A percentile compares a stretch with the other conserved stretches of the same genome.
Conservation (phyloP, 2,113 vertebrate species). For the Antennarius striatus region DNA sequence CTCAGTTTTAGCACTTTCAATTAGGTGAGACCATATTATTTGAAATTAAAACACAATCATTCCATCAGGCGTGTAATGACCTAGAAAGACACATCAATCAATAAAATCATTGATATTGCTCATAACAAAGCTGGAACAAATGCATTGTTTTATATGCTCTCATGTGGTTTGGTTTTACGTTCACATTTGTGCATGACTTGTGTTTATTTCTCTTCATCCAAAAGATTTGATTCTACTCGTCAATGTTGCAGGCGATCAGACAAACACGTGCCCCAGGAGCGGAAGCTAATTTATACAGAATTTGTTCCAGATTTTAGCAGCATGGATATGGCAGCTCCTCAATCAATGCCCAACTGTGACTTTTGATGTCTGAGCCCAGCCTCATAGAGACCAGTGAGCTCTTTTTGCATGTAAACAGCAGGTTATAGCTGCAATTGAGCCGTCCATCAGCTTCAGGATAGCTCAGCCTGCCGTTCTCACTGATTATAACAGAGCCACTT, state of each 20-base stretch:
- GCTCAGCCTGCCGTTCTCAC: slow-evolving; percentile 23
- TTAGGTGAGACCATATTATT: slow-evolving; percentile 39
- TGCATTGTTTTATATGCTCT: slow-evolving; percentile 31
- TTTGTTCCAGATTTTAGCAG: slow-evolving; percentile 43
- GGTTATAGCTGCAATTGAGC: slow-evolving; percentile 14
- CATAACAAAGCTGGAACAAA: slow-evolving; percentile 41
- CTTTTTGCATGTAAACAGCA: slow-evolving; percentile 50
- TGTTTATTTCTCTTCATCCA: slow-evolving; percentile 8
- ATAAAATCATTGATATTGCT: slow-evolving; percentile 41
- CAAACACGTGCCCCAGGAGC: slow-evolving; percentile 17
- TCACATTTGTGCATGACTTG: slow-evolving; percentile 7
- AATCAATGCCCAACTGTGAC: slow-evolving; percentile 63
- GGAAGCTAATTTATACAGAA: slow-evolving; percentile 26
- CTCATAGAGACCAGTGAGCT: slow-evolving; percentile 11
- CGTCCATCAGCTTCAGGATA: slow-evolving; percentile 21
- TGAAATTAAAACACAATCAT: slow-evolving; percentile 52
- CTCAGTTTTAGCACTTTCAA: slow-evolving; percentile 47
- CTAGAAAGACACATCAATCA: slow-evolving; percentile 25
- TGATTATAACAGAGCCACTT: slow-evolving; percentile 51
- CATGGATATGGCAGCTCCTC: slow-evolving; percentile 56
- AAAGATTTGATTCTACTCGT: slow-evolving; percentile 8
- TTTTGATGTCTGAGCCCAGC: slow-evolving; percentile 29
- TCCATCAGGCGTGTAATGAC: slow-evolving; percentile 38
- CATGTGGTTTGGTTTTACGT: slow-evolving; percentile 29
- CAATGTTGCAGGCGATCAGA: neutral